phyloP scores from a whole-genome alignment of 1,140 invertebrate genomes.

The Zaprionus inermis region DNA sequence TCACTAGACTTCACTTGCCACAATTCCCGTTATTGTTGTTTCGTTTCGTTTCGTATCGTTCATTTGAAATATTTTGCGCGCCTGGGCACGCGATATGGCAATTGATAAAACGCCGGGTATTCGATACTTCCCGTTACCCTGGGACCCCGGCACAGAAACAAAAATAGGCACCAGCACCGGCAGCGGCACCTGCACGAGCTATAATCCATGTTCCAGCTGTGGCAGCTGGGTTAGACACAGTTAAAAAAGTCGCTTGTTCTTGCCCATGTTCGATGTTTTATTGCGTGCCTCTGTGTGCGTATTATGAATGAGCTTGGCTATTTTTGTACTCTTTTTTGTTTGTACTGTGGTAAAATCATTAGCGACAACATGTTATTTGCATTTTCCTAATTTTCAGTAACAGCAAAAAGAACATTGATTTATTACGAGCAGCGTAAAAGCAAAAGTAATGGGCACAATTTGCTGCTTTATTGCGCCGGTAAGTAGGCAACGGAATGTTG shows the following conservation, averaged over 20 bases:
- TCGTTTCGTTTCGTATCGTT: constrained; percentile 33
- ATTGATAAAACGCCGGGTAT: constrained; percentile 82
- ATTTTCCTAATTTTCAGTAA: constrained; percentile 70
- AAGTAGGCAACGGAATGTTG: constrained; percentile 15
- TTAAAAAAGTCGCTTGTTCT: constrained; percentile 50
- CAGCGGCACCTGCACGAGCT: constrained; percentile 13
- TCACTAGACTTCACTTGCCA: constrained; percentile 39
- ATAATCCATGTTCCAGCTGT: constrained; percentile 22
- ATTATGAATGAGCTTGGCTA: constrained; percentile 29
- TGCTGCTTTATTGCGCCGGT: constrained; percentile 24
- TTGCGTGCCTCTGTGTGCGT: constrained; percentile 30
- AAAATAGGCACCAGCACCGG: neutral
- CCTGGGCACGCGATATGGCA: constrained; percentile 72
- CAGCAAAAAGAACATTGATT: constrained; percentile 62
- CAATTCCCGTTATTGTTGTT: constrained; percentile 57
- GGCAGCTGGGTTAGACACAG: constrained; percentile 30
- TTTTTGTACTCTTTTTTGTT: constrained; percentile 19
- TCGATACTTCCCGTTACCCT: constrained; percentile 71
- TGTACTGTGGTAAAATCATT: constrained; percentile 57
- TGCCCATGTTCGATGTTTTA: constrained; percentile 59
- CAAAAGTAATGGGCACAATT: constrained; percentile 46
- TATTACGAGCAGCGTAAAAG: constrained; percentile 47
- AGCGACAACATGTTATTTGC: constrained; percentile 78
- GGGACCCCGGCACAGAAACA: neutral
- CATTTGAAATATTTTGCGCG: constrained; percentile 53